Evolutionary conservation across 2,888 invertebrate species (phyloP), one percentile per base, ranked within the genome.

Genomic region (Itoplectis maculator): DNA sequence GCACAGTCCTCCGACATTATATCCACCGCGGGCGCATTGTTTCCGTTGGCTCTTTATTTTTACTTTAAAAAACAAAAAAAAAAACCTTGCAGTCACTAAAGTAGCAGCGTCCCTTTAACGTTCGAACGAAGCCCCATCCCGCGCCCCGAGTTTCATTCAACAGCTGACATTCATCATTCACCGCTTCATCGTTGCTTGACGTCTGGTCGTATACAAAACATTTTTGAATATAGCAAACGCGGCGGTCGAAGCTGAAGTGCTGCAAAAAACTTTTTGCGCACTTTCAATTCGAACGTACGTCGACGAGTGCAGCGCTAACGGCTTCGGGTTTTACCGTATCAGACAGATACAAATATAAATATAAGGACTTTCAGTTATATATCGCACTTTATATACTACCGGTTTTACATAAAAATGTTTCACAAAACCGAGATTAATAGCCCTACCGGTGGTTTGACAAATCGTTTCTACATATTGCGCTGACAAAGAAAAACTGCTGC

Each of bases 181-280:
- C 11, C 29, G 29, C 29, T 29, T 29, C 29, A 29, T 29, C 20
- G 6, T n/a, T 35, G 54, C 37, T 20, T n/a, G 40, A 65, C 65
- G 63, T 75, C 51, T 35, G 47, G n/a, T 37, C 7, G 73, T 54
- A 42, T 54, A 54, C 54, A 37, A 75, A 65, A 75, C 29, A 65
- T 65, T 75, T 51, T 42, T 54, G 51, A 63, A 54, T 37, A 65
- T 65, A 65, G 40, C 65, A 65, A 65, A 9, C 37, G 37, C 63
- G 29, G 49, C 37, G 18, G 11, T 42, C 8, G 11, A 49, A 40
- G 63, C 47, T n/a, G 37, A 20, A 37, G 74, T 49, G 11, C n/a
- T 51, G 18, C 51, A 9, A 18, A 7, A 51, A 20, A 7, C 1
- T 20, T 20, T 0, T 20, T 9, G 6, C 8, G 51, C 8, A 51